Conservation (phyloP, 1,140 invertebrate species). For the Drosophila pseudoobscura region DNA sequence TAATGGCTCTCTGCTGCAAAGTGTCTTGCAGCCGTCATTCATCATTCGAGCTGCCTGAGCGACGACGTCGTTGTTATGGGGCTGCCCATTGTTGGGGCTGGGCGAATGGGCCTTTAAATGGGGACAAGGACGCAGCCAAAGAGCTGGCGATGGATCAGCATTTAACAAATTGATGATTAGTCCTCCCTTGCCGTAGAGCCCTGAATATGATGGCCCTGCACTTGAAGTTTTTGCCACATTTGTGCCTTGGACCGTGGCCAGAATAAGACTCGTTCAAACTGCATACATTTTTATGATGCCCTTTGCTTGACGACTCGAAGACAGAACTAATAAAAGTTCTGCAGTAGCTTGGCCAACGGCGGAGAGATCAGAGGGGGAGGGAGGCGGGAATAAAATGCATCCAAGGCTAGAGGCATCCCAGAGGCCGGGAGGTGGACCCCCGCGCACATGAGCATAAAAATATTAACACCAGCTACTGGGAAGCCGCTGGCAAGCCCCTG, state of each 20-base stretch:
- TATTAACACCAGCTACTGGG: slow-evolving; percentile 63
- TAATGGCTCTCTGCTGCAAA: slow-evolving; percentile 63
- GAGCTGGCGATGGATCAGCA: neutral
- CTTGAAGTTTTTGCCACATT: slow-evolving; percentile 18
- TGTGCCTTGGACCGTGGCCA: slow-evolving; percentile 22
- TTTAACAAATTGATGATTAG: slow-evolving; percentile 1
- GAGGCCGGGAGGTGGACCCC: neutral
- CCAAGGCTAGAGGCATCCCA: neutral
- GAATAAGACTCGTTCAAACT: slow-evolving; percentile 33
- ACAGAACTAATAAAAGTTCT: slow-evolving; percentile 44
- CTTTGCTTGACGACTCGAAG: slow-evolving; percentile 31
- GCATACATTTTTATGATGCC: slow-evolving; percentile 68
- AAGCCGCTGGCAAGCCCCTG: slow-evolving; percentile 13
- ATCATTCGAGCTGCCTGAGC: slow-evolving; percentile 13
- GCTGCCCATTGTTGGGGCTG: neutral
- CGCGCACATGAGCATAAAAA: slow-evolving; percentile 40
- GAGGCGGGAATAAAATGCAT: slow-evolving; percentile 31
- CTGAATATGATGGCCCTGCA: slow-evolving; percentile 1
- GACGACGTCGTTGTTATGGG: too few relatives aligned
- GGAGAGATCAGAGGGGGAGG: too few relatives aligned
- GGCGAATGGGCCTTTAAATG: neutral
- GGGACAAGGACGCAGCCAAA: slow-evolving; percentile 5
- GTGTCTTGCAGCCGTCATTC: slow-evolving; percentile 50
- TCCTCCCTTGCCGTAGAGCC: too few relatives aligned
- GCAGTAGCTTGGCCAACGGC: neutral